Evolutionary conservation across 2,888 invertebrate genomes (phyloP).

Genomic region (Heliconius hortense): DNA sequence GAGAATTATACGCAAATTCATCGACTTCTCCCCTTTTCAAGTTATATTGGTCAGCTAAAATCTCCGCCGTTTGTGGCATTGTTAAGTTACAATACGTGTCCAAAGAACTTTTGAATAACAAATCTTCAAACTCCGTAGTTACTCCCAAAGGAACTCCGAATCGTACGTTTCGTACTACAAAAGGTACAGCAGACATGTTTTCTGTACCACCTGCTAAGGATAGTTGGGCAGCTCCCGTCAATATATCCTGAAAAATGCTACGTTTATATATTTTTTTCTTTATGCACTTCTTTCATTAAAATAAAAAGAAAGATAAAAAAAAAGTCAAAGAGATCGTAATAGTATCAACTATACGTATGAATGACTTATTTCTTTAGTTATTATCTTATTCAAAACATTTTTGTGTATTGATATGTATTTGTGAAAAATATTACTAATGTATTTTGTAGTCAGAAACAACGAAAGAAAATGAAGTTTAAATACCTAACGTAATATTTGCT

Average conservation of each 20-base stretch:
- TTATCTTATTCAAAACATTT: no score
- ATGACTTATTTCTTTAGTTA: no score
- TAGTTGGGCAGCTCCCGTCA: slow-evolving; percentile 90
- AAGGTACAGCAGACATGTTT: slow-evolving; percentile 96
- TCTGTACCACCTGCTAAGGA: slow-evolving; percentile 96
- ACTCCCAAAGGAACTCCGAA: slow-evolving; percentile 94
- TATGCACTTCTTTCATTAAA: no score
- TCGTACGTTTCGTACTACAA: slow-evolving; percentile 89
- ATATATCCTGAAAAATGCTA: slow-evolving; percentile 86
- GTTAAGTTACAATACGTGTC: slow-evolving; percentile 94
- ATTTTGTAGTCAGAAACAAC: no score
- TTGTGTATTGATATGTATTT: no score
- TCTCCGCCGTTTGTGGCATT: slow-evolving; percentile 98
- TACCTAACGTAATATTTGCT: neutral
- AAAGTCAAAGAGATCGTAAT: no score
- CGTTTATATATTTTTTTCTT: neutral
- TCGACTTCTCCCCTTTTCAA: slow-evolving; percentile 92
- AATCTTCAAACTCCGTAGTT: slow-evolving; percentile 90
- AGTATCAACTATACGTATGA: no score
- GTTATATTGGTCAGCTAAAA: slow-evolving; percentile 90
- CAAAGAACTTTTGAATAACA: slow-evolving; percentile 87
- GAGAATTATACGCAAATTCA: slow-evolving; percentile 91
- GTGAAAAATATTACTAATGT: no score
- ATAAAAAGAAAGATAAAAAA: no score
- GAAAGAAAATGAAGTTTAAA: no score